These are phyloP conservation scores for Burhinus oedicnemus DNA, from an alignment of 2,113 vertebrate species.

Conservation along the genomic window DNA sequence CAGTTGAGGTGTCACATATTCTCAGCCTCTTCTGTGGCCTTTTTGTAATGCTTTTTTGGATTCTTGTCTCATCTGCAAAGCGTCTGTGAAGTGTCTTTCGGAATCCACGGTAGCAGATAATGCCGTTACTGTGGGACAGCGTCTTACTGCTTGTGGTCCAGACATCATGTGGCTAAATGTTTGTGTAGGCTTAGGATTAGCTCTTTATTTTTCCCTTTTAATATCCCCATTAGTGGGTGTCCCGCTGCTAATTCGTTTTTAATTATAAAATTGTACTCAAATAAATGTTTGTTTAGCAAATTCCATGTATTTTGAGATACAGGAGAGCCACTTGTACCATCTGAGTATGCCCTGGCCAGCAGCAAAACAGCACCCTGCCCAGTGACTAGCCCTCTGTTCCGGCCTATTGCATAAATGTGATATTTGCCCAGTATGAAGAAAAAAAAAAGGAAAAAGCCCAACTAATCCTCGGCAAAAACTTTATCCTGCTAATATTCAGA, in stretches of 20 bases:
- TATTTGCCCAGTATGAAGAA: background rate
- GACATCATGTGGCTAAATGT: background rate
- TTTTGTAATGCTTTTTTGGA: background rate
- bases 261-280: background rate
- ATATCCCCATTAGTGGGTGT: background rate
- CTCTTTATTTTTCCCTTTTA: background rate
- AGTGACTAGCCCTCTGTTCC: background rate
- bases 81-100: background rate
- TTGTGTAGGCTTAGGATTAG: background rate
- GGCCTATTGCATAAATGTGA: background rate
- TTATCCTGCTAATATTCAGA: background rate
- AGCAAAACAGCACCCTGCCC: background rate
- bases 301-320: background rate
- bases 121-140: background rate
- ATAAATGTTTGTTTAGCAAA: background rate
- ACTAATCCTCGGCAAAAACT: background rate
- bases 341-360: background rate
- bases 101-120: background rate
- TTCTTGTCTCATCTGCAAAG: background rate
- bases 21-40: background rate
- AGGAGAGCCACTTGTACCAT: background rate
- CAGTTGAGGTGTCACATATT: background rate
- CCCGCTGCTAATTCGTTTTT: background rate
- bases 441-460: background rate
- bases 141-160: background rate